Conservation (phyloP, 1,140 invertebrate species). For the Condylostylus longicornis region DNA sequence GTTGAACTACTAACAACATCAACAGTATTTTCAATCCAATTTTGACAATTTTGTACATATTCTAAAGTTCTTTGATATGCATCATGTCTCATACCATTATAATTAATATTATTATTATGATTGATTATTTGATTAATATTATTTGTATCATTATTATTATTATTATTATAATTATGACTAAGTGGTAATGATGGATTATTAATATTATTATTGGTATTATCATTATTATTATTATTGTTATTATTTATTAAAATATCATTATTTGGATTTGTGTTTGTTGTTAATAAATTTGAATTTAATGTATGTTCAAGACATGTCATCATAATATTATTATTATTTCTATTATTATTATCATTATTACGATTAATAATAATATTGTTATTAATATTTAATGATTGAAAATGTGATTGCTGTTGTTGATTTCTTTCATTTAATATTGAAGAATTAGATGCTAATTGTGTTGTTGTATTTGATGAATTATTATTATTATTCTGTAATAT, state of each 20-base stretch:
- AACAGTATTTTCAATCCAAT: slow-evolving; percentile 50
- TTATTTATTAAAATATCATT: background rate
- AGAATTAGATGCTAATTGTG: no score
- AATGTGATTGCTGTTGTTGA: background rate
- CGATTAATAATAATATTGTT: no score
- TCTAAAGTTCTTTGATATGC: slow-evolving; percentile 76
- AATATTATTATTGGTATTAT: slow-evolving; percentile 8
- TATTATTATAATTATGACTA: no score
- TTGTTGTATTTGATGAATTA: no score
- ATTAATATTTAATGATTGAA: slow-evolving; percentile 6
- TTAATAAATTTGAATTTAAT: no score
- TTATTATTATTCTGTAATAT: no score
- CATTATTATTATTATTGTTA: background rate
- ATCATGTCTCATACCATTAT: slow-evolving; percentile 55
- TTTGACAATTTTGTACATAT: slow-evolving; percentile 80
- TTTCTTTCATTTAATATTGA: no score
- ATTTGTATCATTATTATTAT: slow-evolving; percentile 6
- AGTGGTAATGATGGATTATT: slow-evolving; percentile 27
- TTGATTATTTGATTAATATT: background rate
- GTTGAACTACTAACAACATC: slow-evolving; percentile 59
- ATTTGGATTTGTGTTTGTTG: background rate
- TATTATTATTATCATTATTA: no score
- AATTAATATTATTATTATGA: slow-evolving; percentile 3
- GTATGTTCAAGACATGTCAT: no score
- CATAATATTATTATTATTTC: no score